Evolutionary conservation across 2,797 vertebrate genomes (phyloP).

Genomic region (Eulemur albifrons): DNA sequence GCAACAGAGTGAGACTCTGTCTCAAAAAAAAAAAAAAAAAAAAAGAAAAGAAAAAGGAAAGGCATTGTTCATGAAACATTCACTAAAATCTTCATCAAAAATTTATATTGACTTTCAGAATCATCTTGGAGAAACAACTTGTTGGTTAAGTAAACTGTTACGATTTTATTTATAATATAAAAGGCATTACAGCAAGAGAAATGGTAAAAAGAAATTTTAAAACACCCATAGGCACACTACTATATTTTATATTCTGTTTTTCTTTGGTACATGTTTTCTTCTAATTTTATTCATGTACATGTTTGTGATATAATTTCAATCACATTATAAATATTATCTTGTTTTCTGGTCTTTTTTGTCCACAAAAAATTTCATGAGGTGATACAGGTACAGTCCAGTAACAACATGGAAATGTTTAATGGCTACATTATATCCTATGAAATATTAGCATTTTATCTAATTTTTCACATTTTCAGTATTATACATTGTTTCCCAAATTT

Average conservation of each 20-base stretch:
- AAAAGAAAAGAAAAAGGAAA: neutral
- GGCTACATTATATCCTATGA: neutral
- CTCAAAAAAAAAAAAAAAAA: no score
- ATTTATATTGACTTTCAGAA: neutral
- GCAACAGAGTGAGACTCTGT: no score
- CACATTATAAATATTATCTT: neutral
- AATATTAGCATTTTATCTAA: neutral
- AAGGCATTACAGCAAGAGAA: neutral
- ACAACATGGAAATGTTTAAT: neutral
- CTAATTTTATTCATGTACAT: neutral
- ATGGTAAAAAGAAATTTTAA: neutral
- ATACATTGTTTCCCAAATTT: neutral
- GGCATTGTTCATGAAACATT: neutral
- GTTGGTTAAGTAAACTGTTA: neutral
- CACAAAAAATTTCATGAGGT: neutral
- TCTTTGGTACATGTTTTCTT: neutral
- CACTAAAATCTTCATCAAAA: neutral
- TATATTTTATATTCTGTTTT: neutral
- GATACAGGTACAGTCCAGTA: neutral
- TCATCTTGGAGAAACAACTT: neutral
- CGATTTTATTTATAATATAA: neutral
- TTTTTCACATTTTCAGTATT: neutral
- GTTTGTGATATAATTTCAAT: constrained; percentile 21
- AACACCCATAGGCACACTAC: neutral
- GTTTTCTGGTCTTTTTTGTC: neutral